phyloP scores from a whole-genome alignment of 2,797 vertebrate genomes.

The Prunella strophiata region DNA sequence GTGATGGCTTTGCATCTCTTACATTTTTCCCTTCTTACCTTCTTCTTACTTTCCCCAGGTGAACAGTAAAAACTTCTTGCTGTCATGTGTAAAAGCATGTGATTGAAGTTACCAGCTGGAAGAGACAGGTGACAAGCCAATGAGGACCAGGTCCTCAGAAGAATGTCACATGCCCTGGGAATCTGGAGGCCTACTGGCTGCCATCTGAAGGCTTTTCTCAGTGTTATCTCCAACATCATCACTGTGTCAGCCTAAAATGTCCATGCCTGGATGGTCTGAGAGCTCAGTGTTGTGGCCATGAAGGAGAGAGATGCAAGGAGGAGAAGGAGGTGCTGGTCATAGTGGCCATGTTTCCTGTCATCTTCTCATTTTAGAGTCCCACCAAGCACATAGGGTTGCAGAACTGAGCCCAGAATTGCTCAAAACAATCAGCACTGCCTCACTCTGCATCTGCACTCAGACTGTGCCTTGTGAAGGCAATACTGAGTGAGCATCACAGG shows the following conservation, averaged over 20 bases:
- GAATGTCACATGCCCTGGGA: fast-evolving
- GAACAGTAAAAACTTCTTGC: not conserved
- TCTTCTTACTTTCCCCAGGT: not conserved
- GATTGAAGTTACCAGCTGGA: not conserved
- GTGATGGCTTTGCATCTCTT: not conserved
- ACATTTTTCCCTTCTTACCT: not conserved
- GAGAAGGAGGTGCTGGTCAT: not conserved
- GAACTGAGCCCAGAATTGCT: not conserved
- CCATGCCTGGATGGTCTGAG: not conserved
- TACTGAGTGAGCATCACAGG: not conserved
- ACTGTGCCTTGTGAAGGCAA: not conserved
- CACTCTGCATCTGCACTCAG: not conserved
- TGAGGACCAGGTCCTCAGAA: not conserved
- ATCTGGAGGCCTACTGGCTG: not conserved
- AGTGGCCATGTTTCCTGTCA: not conserved
- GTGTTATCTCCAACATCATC: fast-evolving
- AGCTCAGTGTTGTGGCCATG: not conserved
- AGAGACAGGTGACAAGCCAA: not conserved
- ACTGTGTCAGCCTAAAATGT: not conserved
- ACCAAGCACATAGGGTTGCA: not conserved
- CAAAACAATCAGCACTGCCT: not conserved
- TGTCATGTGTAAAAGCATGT: not conserved
- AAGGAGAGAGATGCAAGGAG: not conserved
- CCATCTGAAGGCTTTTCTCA: not conserved
- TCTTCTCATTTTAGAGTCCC: not conserved